Percentiles rank a stretch among this genome's conserved stretches.
Conservation (phyloP, 2,797 vertebrate genomes). For the Aselliscus stoliczkanus region DNA sequence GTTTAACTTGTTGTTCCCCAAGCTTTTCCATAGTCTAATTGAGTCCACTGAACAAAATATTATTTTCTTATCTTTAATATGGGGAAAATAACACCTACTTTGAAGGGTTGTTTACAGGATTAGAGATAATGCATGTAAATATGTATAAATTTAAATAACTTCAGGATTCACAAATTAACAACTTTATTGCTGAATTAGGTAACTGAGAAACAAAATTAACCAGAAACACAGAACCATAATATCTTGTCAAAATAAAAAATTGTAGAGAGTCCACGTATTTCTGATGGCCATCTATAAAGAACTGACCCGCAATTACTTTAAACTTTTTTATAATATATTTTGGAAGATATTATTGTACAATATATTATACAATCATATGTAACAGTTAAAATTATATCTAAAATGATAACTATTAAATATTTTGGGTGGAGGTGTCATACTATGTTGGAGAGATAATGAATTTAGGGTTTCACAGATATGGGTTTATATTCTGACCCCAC, state of each 20-base stretch:
- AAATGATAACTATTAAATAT: background rate
- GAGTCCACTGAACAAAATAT: background rate
- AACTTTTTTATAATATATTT: background rate
- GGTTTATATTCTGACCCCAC: background rate
- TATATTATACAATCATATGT: background rate
- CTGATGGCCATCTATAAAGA: background rate
- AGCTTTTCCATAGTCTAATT: background rate
- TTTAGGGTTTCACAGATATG: background rate
- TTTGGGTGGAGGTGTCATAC: background rate
- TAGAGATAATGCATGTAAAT: background rate
- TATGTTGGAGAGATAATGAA: background rate
- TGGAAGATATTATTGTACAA: background rate
- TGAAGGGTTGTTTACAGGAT: background rate
- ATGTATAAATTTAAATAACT: background rate
- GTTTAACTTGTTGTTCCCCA: background rate
- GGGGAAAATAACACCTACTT: background rate
- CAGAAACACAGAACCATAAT: background rate
- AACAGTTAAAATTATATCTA: background rate
- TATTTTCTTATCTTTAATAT: conserved; percentile 16
- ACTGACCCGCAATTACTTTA: background rate
- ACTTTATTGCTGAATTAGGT: conserved; percentile 27
- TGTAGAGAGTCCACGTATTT: background rate
- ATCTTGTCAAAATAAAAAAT: background rate
- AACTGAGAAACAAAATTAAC: background rate
- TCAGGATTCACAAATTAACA: background rate